phyloP scores from a whole-genome alignment of 2,113 vertebrate species.

The Actenoides hombroni region DNA sequence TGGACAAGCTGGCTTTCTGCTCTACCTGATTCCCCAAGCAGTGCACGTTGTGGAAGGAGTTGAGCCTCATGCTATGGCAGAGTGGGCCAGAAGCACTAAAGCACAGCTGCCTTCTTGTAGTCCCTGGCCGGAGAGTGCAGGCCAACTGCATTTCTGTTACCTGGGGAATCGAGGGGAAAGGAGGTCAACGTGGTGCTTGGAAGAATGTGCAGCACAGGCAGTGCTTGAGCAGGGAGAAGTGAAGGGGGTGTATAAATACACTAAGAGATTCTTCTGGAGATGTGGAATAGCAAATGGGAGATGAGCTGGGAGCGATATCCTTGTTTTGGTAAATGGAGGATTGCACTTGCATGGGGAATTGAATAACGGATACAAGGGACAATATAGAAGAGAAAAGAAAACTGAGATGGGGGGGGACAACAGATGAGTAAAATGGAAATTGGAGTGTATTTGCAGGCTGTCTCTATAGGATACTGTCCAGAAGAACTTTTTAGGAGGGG shows the following conservation, averaged over 20 bases:
- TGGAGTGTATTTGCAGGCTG: background rate
- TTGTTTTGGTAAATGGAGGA: background rate
- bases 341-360: background rate
- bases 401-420: background rate
- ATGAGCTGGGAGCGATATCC: background rate
- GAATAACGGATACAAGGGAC: background rate
- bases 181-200: background rate
- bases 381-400: background rate
- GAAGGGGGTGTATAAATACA: background rate
- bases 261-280: background rate
- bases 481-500: background rate
- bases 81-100: background rate
- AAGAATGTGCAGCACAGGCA: background rate
- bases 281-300: background rate
- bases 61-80: background rate
- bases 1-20: background rate
- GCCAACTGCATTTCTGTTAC: background rate
- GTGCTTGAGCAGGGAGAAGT: background rate
- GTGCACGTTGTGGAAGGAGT: background rate
- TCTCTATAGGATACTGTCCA: background rate
- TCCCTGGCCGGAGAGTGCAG: background rate
- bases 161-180: background rate
- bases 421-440: background rate
- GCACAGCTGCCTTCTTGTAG: background rate
- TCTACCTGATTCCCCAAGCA: rapidly evolving